These are phyloP conservation scores for Pogonocichla stellata DNA, from an alignment of 2,113 vertebrate genomes.

Conservation along the genomic window DNA sequence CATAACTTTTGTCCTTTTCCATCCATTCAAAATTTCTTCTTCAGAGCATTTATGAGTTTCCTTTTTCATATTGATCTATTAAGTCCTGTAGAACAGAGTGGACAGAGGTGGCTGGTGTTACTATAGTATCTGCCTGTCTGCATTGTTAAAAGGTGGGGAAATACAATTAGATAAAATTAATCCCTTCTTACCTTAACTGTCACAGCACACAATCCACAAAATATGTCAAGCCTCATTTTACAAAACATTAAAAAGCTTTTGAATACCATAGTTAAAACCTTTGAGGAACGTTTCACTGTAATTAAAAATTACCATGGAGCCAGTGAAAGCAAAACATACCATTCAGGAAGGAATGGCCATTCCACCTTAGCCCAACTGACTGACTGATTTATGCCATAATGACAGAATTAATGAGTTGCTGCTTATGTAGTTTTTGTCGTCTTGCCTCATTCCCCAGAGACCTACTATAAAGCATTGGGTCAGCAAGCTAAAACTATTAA, in stretches of 20 bases:
- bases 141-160: neutral
- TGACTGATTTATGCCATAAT: neutral
- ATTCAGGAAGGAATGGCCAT: neutral
- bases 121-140: neutral
- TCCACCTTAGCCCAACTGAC: neutral
- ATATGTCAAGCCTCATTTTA: neutral
- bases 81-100: neutral
- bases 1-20: neutral
- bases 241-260: neutral
- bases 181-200: neutral
- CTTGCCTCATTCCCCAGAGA: neutral
- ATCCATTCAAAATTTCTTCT: neutral
- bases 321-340: neutral
- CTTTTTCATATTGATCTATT: neutral
- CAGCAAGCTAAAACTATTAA: neutral
- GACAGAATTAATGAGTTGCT: neutral
- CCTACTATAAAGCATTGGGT: neutral
- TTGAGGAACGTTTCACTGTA: neutral
- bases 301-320: neutral
- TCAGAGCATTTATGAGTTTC: neutral
- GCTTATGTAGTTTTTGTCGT: neutral
- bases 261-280: neutral
- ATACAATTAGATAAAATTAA: neutral
- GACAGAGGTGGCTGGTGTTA: neutral
- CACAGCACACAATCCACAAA: neutral